Evolutionary conservation across 92 coral and sea anemone species (phyloP), one percentile per base, ranked within the genome.

Genomic region (Montipora capitata): DNA sequence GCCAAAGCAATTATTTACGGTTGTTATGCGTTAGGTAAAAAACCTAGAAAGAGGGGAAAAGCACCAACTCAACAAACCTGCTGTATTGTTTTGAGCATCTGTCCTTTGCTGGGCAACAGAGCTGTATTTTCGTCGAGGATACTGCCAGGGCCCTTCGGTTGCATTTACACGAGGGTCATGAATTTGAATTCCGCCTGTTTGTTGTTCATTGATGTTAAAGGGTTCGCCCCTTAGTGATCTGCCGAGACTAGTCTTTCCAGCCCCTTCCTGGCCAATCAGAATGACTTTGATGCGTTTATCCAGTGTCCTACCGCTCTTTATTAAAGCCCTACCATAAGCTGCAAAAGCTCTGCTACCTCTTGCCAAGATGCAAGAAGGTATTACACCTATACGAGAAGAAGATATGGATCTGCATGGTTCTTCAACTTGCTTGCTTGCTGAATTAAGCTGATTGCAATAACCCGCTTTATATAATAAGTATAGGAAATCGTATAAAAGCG

Each of bases 281-380:
- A 81, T 5, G 10, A 81, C 77, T 49, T 81, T 68, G 77, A 81
- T 68, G 14, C 85, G 85, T 15, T 81, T 81, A 10, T 81, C 85
- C 38, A 14, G 52, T 5, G 85, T 69, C 68, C 14, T 56, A 2
- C 77, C 85, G 11, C 27, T 35, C 11, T 15, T 81, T 40, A 81
- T 81, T 40, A 81, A 69, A 54, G 85, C 85, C 68, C 43, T 70
- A 18, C 65, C 77, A 68, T 81, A 81, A 52, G 77, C 85, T 56
- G 51, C 76, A 14, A 68, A 3, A 3, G 68, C 64, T 2, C 10
- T 35, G 6, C 39, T 38, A 5, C 85, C 77, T 49, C 85, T 69
- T 38, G 67, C 85, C 68, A 68, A 70, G 40, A 69, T 81, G 17
- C 20, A 52, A 20, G 76, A 68, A 17, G 85, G 85, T 52, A 81